Base-by-base conservation (phyloP, 2,888 invertebrate genomes). In the Drosophila merina region DNA sequence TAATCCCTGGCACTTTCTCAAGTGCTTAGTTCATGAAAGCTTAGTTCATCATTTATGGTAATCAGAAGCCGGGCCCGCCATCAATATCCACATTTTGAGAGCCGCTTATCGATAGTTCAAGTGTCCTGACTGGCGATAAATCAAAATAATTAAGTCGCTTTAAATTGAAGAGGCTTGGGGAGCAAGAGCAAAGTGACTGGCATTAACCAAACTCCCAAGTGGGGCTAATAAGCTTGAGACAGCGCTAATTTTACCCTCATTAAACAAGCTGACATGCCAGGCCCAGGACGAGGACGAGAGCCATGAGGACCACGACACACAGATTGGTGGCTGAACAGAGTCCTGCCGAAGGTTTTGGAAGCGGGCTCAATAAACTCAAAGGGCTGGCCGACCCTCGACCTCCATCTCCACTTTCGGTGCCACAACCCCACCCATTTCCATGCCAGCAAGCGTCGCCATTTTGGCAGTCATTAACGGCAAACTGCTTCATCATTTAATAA, bases 401-500 rank as follows among this genome's bases (percentile, higher is more conserved):
- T 28, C 54, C 71, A 45, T 49, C 48, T 36, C 36, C 20, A n/a
- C 44, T 25, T 44, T 9, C 36, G 47, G 38, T 12, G 12, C 57
- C 57, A 64, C 57, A 55, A 59, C 25, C 50, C 49, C 28, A 28
- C 8, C 55, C 49, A 57, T 72, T 72, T 72, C 67, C 59, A 38
- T 55, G 62, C 51, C 82, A 63, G 73, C 57, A 62, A 83, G 74
- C 76, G 76, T 79, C 64, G 84, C 84, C 74, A 86, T 84, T 86
- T 83, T 84, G 87, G 79, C 84, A 85, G 85, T 83, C 85, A 85
- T 85, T 85, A 85, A 85, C 86, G 87, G 84, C 82, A 85, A 85
- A 85, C 85, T 85, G 85, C 88, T 85, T 82, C 88, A 88, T 86
- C 88, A 85, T 85, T 85, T 85, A 85, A 88, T 86, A 85, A 88